Evolutionary conservation across 2,113 vertebrate genomes (phyloP).

Genomic region (Romanogobio albipinnatus): DNA sequence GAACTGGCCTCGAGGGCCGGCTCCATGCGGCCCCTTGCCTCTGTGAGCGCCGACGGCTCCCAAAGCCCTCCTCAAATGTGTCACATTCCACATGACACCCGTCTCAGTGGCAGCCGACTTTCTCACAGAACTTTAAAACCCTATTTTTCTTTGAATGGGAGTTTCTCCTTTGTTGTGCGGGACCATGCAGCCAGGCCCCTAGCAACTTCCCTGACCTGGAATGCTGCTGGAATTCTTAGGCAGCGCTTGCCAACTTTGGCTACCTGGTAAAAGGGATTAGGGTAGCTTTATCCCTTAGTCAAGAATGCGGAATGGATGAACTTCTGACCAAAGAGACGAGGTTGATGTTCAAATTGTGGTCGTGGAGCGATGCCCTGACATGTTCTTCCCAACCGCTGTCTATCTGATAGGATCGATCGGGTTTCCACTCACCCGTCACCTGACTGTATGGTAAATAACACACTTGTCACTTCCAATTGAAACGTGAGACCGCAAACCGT

Average conservation of each 20-base stretch:
- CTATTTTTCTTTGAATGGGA: slow-evolving; percentile 71
- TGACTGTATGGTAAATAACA: slow-evolving; percentile 39
- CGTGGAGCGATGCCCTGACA: slow-evolving; percentile 63
- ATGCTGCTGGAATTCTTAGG: slow-evolving; percentile 83
- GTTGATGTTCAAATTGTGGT: slow-evolving; percentile 68
- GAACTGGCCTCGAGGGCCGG: neutral
- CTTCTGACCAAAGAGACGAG: slow-evolving; percentile 81
- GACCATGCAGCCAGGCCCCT: slow-evolving; percentile 77
- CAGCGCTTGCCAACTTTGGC: slow-evolving; percentile 77
- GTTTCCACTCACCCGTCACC: slow-evolving; percentile 45
- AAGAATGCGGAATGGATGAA: slow-evolving; percentile 85
- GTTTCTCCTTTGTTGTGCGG: slow-evolving; percentile 73
- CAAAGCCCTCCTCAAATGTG: slow-evolving; percentile 56
- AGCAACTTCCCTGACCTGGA: slow-evolving; percentile 81
- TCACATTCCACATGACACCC: slow-evolving; percentile 68
- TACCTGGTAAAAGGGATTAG: slow-evolving; percentile 89
- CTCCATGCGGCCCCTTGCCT: slow-evolving; percentile 20
- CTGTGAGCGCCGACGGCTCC: neutral
- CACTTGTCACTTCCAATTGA: slow-evolving; percentile 32
- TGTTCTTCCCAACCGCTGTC: slow-evolving; percentile 31
- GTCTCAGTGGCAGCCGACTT: slow-evolving; percentile 66
- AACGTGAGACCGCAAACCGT: slow-evolving; percentile 40
- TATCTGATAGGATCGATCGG: slow-evolving; percentile 50
- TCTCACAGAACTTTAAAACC: slow-evolving; percentile 76
- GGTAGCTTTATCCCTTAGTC: slow-evolving; percentile 83